Conservation (phyloP, 2,888 invertebrate genomes). For the Noctua janthina region DNA sequence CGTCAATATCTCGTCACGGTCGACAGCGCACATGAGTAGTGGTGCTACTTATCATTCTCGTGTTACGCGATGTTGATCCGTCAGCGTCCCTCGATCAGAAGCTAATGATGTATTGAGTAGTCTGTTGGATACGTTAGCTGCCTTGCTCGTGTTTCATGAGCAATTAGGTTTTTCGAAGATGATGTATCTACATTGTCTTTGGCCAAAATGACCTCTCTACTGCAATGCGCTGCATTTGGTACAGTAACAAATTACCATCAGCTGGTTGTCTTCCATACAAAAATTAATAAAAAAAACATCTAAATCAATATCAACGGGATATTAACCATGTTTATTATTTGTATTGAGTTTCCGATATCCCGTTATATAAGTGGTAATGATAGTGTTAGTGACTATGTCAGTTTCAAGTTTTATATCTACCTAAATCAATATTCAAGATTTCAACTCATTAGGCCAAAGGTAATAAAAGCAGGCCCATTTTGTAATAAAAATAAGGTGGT, state of each 20-base stretch:
- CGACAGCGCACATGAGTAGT: constrained; percentile 3
- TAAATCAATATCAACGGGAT: too few species aligned
- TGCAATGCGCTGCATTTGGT: not conserved
- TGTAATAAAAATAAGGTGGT: not conserved
- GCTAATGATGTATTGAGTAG: constrained; percentile 40
- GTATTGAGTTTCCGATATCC: not conserved
- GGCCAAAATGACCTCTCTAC: not conserved
- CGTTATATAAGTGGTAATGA: not conserved
- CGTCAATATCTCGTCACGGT: constrained; percentile 12
- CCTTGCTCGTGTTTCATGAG: not conserved
- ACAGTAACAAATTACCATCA: not conserved
- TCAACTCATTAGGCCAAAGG: not conserved
- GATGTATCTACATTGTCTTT: too few species aligned
- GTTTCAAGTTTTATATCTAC: not conserved
- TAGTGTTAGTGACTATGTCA: not conserved
- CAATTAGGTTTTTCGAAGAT: not conserved
- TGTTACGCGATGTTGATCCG: constrained; percentile 28
- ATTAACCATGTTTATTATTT: not conserved
- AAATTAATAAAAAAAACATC: not conserved
- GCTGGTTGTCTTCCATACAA: not conserved
- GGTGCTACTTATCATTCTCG: constrained; percentile 28
- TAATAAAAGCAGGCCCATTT: too few species aligned
- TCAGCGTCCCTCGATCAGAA: not conserved
- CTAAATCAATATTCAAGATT: not conserved
- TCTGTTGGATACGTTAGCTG: not conserved